These are phyloP conservation scores for Melanchra persicariae DNA, from an alignment of 2,888 invertebrate genomes.

Conservation along the genomic window DNA sequence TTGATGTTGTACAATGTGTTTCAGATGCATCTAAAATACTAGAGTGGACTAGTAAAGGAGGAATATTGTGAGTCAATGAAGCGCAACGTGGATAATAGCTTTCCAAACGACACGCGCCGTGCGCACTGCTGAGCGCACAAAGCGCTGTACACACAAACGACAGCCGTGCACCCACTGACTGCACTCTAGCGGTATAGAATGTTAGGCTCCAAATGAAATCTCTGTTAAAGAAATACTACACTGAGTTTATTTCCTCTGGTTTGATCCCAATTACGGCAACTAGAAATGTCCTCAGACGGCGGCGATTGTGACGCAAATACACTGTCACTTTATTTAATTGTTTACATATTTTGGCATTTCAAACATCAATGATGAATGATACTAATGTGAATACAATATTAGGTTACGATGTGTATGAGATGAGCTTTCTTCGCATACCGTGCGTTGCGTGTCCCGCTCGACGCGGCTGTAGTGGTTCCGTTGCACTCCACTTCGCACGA, in stretches of 20 bases:
- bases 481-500: slow-evolving; percentile 86
- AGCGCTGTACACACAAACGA: slow-evolving; percentile 45
- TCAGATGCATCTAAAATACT: slow-evolving; percentile 40
- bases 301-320: not conserved
- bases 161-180: slow-evolving; percentile 22
- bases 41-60: slow-evolving; percentile 30
- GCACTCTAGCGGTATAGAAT: slow-evolving; percentile 6
- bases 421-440: slow-evolving; percentile 87
- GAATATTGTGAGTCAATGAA: slow-evolving; percentile 65
- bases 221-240: not conserved
- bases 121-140: slow-evolving; percentile 37
- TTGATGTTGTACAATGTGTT: slow-evolving; percentile 6
- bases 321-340: not conserved
- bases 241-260: not conserved
- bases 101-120: slow-evolving; percentile 67
- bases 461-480: slow-evolving; percentile 70
- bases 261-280: not conserved
- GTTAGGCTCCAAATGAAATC: not conserved
- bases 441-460: slow-evolving; percentile 78
- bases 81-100: slow-evolving; percentile 68
- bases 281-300: not conserved
- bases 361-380: not conserved
- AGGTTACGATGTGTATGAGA: slow-evolving; percentile 49
- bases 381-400: slow-evolving; percentile 32
- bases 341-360: not conserved